Conservation (phyloP, 2,888 invertebrate species). For the Fissipunctia ypsillon region DNA sequence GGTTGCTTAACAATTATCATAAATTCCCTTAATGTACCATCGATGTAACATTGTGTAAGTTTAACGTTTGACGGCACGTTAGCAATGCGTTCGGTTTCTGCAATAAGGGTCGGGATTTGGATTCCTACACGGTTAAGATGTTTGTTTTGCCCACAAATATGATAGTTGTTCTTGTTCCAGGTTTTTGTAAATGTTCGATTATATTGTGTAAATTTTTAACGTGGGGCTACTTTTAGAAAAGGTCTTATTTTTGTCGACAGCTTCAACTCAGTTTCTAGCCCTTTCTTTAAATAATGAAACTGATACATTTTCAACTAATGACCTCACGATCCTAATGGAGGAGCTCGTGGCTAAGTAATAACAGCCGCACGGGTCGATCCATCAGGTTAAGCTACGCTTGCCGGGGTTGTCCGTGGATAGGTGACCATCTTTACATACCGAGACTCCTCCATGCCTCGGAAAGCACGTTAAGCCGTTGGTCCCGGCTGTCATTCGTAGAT, state of each 20-base stretch:
- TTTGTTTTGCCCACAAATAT: not conserved
- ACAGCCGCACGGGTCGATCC: too few relatives aligned
- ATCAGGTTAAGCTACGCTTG: too few relatives aligned
- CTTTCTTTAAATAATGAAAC: not conserved
- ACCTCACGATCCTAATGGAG: not conserved
- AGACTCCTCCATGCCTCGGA: too few relatives aligned
- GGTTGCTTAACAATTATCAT: not conserved
- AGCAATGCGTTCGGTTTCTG: not conserved
- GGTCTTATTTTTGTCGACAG: not conserved
- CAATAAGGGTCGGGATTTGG: not conserved
- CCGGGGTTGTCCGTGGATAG: too few relatives aligned
- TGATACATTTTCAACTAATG: not conserved
- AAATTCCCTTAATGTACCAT: not conserved
- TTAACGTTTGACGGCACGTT: not conserved
- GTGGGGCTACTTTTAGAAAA: not conserved
- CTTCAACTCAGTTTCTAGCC: too few relatives aligned
- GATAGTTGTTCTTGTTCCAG: not conserved
- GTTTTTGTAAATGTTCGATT: not conserved
- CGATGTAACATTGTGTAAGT: not conserved
- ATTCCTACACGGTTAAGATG: slow-evolving; percentile 1
- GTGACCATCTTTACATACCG: too few relatives aligned
- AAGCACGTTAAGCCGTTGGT: too few relatives aligned
- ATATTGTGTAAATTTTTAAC: not conserved
- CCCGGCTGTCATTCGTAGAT: too few relatives aligned
- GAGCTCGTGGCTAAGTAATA: too few relatives aligned